Evolutionary conservation across 64 coral and sea anemone genomes (phyloP), one percentile per base, ranked within the genome.

Genomic region (Orbicella faveolata): DNA sequence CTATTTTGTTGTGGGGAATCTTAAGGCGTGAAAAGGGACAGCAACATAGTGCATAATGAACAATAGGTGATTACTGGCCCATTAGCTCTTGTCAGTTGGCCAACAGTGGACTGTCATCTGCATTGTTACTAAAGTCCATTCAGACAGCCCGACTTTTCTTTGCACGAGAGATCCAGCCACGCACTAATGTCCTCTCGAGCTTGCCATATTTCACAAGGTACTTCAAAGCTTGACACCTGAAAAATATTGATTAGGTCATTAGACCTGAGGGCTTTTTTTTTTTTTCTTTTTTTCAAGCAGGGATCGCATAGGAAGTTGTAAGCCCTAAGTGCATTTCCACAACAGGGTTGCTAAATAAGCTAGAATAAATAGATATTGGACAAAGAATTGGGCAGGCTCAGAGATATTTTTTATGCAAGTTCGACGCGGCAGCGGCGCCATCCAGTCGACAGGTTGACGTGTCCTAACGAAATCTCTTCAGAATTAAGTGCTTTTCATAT

Each of bases 41-140:
- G 63, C 36, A 83, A 13, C 17, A 37, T 39, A 20, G 63, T 66
- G 82, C 39, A 85, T 72, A 37, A 72, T 16, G 36, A 52, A 85
- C 82, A 85, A 85, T 72, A 37, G 82, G 63, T 85, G 7, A 85
- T 85, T 85, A 52, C 72, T 73, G 63, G 82, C 36, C 64, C 82
- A 85, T 85, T 85, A 85, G 65, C 44, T 44, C 73, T 85, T 72
- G 64, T 73, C 19, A 69, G 65, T 65, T 33, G 51, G 35, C 65
- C 82, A 68, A 70, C 36, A 17, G 20, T 12, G n/a, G 36, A 85
- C n/a, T 85, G 63, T 72, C 21, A 85, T 78, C 36, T 85, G 21
- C 61, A 39, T 85, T 73, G 72, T 67, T 83, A 83, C 80, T 68
- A 83, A 57, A 41, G 34, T 36, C 62, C 26, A 83, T 85, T 72